phyloP scores from a whole-genome alignment of 2,888 invertebrate genomes.

The Leucoma salicis region DNA sequence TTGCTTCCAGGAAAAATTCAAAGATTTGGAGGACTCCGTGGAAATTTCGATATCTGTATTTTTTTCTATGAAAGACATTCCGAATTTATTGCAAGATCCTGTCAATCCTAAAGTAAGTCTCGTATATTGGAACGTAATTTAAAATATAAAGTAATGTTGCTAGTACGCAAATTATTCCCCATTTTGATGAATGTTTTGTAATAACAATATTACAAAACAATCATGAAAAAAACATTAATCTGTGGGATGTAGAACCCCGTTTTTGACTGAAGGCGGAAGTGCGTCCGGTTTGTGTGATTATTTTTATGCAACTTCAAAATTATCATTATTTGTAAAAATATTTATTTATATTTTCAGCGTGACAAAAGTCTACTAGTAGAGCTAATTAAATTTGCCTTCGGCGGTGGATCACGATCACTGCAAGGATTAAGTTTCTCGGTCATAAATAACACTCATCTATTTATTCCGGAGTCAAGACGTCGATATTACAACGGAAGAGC shows the following conservation, averaged over 20 bases:
- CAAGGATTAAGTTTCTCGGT: constrained; percentile 73
- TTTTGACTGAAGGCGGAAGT: too few species aligned
- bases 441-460: constrained; percentile 57
- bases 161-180: neutral
- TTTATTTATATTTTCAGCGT: constrained; percentile 41
- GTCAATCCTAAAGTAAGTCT: constrained; percentile 71
- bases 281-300: too few species aligned
- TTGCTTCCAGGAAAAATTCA: constrained; percentile 75
- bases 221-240: too few species aligned
- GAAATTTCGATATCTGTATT: constrained; percentile 77
- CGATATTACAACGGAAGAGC: constrained; percentile 49
- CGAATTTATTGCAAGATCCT: constrained; percentile 76
- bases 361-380: constrained; percentile 59
- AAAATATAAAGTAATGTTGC: neutral
- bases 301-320: too few species aligned
- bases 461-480: constrained; percentile 53
- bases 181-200: too few species aligned
- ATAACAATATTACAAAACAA: too few species aligned
- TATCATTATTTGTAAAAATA: constrained; percentile 2
- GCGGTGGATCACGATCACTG: constrained; percentile 63
- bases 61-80: constrained; percentile 78
- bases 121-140: constrained; percentile 15
- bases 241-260: too few species aligned
- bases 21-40: constrained; percentile 71
- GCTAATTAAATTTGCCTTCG: constrained; percentile 48